A percentile compares a stretch with the other conserved stretches of the same genome.
Conservation (phyloP, 2,797 vertebrate genomes). For the Chaetophractus vellerosus region DNA sequence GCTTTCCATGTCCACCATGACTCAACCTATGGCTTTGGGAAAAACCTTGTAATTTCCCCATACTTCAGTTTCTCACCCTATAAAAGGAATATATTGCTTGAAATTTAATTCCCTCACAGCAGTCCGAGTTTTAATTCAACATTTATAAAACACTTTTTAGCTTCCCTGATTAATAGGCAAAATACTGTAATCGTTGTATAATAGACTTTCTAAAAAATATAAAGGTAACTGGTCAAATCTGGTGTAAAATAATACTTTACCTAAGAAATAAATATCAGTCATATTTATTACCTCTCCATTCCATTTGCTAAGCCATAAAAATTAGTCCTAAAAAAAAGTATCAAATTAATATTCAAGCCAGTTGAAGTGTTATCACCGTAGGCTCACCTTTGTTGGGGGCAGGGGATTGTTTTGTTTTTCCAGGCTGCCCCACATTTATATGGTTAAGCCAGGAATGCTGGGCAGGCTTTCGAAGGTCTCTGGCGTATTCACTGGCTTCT, state of each 20-base stretch:
- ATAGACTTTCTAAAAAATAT: constrained; percentile 72
- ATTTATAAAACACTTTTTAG: constrained; percentile 77
- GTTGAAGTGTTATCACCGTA: constrained; percentile 71
- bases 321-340: constrained; percentile 74
- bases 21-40: constrained; percentile 73
- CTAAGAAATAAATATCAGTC: constrained; percentile 75
- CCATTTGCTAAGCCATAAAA: constrained; percentile 77
- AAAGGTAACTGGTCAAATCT: constrained; percentile 72
- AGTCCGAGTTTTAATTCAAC: constrained; percentile 80
- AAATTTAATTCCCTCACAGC: constrained; percentile 81
- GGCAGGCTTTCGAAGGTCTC: constrained; percentile 84
- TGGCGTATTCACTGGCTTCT: constrained; percentile 84
- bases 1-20: constrained; percentile 66
- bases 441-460: constrained; percentile 79
- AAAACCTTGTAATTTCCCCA: constrained; percentile 83
- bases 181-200: constrained; percentile 68
- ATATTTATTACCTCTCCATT: constrained; percentile 74
- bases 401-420: constrained; percentile 77
- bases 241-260: constrained; percentile 76
- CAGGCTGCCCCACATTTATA: constrained; percentile 82
- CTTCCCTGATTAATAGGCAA: constrained; percentile 79
- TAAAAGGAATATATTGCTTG: constrained; percentile 84
- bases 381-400: constrained; percentile 32
- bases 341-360: constrained; percentile 79
- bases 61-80: constrained; percentile 82